Conservation (phyloP, 1,140 invertebrate species). For the Tetragnatha versicolor region DNA sequence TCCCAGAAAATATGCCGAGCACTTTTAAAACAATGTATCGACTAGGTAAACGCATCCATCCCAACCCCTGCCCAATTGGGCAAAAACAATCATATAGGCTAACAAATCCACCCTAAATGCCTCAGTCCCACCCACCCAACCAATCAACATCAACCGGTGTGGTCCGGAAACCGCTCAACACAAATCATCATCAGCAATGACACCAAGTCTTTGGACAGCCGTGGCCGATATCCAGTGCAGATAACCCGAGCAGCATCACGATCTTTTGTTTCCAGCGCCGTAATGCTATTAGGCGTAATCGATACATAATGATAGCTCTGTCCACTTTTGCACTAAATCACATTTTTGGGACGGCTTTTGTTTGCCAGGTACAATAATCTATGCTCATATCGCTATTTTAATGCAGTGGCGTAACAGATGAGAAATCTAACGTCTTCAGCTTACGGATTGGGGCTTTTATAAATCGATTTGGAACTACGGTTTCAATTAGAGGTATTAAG, state of each 20-base stretch:
- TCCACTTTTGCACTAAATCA: conserved; percentile 44
- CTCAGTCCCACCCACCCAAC: neutral
- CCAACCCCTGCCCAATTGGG: neutral
- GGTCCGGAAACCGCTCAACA: no score
- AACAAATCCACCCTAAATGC: conserved; percentile 19
- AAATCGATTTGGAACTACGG: no score
- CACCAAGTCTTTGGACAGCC: neutral
- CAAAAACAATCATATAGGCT: neutral
- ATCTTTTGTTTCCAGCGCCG: conserved; percentile 23
- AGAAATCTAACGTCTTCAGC: no score
- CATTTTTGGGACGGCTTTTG: conserved; percentile 31
- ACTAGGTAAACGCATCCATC: neutral
- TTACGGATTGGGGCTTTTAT: no score
- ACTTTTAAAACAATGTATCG: no score
- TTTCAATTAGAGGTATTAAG: no score
- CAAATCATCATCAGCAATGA: conserved; percentile 1
- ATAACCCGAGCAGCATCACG: neutral
- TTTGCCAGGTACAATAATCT: conserved; percentile 25
- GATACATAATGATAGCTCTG: conserved; percentile 51
- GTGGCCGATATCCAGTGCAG: neutral
- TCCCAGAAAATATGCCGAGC: no score
- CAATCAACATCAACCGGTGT: conserved; percentile 7
- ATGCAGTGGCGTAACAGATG: no score
- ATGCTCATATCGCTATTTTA: conserved; percentile 7
- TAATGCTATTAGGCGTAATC: conserved; percentile 34